phyloP scores from a whole-genome alignment of 2,888 invertebrate species.

The Perdita meconis region DNA sequence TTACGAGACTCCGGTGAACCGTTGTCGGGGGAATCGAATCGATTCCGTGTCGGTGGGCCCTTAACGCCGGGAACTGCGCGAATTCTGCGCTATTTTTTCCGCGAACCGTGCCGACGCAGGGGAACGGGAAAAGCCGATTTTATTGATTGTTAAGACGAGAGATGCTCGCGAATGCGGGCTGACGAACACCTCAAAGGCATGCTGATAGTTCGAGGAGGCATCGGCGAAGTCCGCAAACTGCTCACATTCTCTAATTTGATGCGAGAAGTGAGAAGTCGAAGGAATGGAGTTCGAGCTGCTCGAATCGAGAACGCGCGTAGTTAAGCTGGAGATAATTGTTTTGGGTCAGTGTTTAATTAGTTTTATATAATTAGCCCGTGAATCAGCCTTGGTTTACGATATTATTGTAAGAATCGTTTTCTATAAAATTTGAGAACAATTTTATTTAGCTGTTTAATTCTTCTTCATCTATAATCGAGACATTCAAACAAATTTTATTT shows the following conservation, averaged over 20 bases:
- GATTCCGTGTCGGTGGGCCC: neutral
- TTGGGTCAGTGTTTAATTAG: too few species aligned
- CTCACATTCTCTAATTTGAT: neutral
- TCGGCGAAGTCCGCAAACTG: neutral
- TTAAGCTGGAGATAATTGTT: neutral
- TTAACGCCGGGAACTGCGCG: neutral
- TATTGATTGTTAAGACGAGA: neutral
- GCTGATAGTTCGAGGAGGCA: neutral
- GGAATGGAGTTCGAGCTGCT: too few species aligned
- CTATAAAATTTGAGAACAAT: too few species aligned
- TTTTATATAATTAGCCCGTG: too few species aligned
- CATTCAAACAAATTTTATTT: too few species aligned
- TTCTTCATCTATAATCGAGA: too few species aligned
- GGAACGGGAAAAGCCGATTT: neutral
- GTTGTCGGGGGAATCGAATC: neutral
- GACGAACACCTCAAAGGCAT: conserved; percentile 9
- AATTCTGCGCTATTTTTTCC: neutral
- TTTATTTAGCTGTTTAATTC: too few species aligned
- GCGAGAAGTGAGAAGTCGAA: neutral
- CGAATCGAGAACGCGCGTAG: neutral
- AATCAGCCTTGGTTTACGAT: too few species aligned
- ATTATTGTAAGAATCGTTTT: too few species aligned
- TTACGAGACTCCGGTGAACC: neutral
- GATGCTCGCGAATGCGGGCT: neutral
- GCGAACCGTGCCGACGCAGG: too few species aligned